Base-by-base conservation (phyloP, 2,113 vertebrate genomes). In the Catharus bicknelli region DNA sequence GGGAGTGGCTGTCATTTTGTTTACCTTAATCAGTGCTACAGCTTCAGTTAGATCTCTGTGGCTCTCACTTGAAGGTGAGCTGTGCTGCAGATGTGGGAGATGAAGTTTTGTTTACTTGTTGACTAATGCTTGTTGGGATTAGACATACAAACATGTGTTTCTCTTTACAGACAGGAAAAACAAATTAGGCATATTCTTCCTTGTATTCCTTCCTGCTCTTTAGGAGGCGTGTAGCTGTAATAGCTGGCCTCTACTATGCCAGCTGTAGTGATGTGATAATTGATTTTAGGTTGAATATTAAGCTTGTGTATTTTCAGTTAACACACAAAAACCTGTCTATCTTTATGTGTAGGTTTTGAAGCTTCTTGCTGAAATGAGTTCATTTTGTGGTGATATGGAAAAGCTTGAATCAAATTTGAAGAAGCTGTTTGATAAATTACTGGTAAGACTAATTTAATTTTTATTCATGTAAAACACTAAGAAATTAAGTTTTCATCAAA, bases 311-410 rank as follows among this genome's bases (percentile, higher is more conserved):
- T 32, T 77, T 91, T 14, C 26, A 40, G 27, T 74, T 83, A 77
- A 62, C 55, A n/a, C 12, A 54, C 9, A 64, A 38, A 90, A 90
- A 62, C 32, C 3, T 1, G 1, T 3, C 47, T 73, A 1, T 87
- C 45, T 21, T 95, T 68, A 53, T 34, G 20, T 93, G 25, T 91
- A 99, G 99, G 98, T 99, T 86, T 97, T 99, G 94, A 99, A 99
- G 96, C 98, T 99, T 80, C 96, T 99, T 97, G 99, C 99, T 55
- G 99, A 99, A 95, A 99, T 99, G 99, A 99, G 99, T 96, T 99
- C 99, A 1, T 99, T 98, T 97, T 99, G 99, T 96, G 99, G 99
- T 7, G 99, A 99, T 93, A 99, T 99, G 99, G 99, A 99, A 62
- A 99, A 99, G 90, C 98, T 99, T 86, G 99, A 99, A 97, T 97